Base-by-base conservation (phyloP, 2,113 vertebrate genomes). In the Oreamnos americanus region DNA sequence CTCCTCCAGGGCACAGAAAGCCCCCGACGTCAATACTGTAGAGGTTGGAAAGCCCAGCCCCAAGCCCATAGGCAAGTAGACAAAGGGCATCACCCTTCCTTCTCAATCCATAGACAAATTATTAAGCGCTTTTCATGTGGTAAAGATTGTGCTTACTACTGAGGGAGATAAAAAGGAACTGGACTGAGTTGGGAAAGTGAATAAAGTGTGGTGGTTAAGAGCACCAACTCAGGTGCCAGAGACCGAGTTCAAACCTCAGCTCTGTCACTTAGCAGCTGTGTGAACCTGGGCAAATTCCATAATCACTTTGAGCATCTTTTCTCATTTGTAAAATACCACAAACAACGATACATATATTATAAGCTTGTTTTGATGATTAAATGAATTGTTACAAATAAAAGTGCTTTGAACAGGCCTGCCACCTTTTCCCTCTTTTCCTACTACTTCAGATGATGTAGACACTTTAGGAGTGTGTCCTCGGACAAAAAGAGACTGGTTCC, bases 21-120 rank as follows among this genome's bases (percentile, higher is more conserved):
- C 4, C 1, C n/a, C 28, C 3, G 2, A 30, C 25, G 9, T 23
- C 30, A 43, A 4, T 6, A 36, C 21, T 28, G 25, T 6, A 16
- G 28, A n/a, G 13, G 9, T 5, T 71, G 26, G 17, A 84, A 84
- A 30, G 11, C 11, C 1, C 10, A n/a, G 0, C 14, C 7, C 1
- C n/a, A 74, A 47, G 33, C 60, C 45, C 85, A 36, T 57, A 67
- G 39, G 33, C 33, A 88, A 51, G 85, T 5, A 57, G 45, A 36
- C 15, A 71, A 28, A 57, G 5, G 26, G 2, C 6, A 6, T 58
- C 16, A 23, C 3, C 5, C 8, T 89, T 49, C 82, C 47, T 53
- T 84, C 79, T 23, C 9, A 62, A n/a, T 16, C n/a, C 21, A 23
- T 10, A 14, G 43, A n/a, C 13, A 7, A 15, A 15, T 79, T 19